phyloP scores from a whole-genome alignment of 2,113 vertebrate genomes.

The Cyanocitta stelleri region DNA sequence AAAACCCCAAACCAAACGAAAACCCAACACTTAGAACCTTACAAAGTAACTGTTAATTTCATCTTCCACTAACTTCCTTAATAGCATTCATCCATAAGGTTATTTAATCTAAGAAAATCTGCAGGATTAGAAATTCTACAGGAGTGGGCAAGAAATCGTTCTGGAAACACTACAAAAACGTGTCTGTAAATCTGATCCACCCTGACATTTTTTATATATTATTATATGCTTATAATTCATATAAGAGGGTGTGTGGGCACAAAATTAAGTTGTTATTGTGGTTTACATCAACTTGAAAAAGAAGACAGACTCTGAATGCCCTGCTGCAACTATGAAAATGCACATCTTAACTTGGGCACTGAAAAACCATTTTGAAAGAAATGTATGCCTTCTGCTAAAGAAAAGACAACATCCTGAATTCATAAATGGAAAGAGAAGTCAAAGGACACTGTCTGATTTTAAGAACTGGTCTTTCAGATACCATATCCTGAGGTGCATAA shows the following conservation, averaged over 20 bases:
- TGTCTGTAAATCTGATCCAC: background rate
- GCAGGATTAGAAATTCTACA: background rate
- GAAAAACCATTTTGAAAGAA: background rate
- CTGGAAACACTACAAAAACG: background rate
- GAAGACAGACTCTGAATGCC: background rate
- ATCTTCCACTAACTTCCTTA: background rate
- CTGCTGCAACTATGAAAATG: background rate
- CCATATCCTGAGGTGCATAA: background rate
- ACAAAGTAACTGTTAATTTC: background rate
- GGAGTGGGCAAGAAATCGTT: background rate
- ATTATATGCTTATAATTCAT: background rate
- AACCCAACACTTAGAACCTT: rapidly evolving
- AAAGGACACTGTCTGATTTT: background rate
- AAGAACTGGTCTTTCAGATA: background rate
- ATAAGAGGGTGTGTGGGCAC: background rate
- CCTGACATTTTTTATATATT: background rate
- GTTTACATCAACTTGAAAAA: background rate
- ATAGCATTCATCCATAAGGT: background rate
- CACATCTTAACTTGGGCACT: background rate
- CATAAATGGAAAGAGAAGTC: background rate
- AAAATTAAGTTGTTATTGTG: background rate
- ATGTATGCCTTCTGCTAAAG: background rate
- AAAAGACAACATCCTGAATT: background rate
- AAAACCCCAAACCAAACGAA: background rate
- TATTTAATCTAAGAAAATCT: background rate